A percentile compares a stretch with the other conserved stretches of the same genome.
phyloP scores from a whole-genome alignment of 2,113 vertebrate genomes.

The Alethe diademata region DNA sequence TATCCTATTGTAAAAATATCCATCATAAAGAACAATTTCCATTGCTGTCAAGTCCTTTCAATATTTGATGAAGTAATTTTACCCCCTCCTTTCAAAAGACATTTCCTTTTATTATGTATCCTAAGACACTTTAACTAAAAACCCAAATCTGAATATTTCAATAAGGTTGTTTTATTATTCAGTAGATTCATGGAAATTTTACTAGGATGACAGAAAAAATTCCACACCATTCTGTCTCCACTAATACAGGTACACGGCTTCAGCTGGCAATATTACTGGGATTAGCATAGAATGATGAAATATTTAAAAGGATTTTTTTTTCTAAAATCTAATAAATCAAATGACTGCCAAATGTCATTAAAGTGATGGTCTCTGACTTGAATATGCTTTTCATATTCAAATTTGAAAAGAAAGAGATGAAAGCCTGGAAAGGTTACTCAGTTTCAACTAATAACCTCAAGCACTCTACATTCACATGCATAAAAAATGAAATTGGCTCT shows the following conservation, averaged over 20 bases:
- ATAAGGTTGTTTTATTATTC: constrained; percentile 98
- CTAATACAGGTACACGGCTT: constrained; percentile 92
- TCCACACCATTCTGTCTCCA: constrained; percentile 87
- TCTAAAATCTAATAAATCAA: constrained; percentile 99
- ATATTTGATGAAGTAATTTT: constrained; percentile 85
- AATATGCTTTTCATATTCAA: constrained; percentile 99
- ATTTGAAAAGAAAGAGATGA: constrained; percentile 90
- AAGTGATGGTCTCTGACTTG: constrained; percentile 96
- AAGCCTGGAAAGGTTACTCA: constrained; percentile 91
- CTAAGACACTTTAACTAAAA: constrained; percentile 96
- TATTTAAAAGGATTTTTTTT: constrained; percentile 96
- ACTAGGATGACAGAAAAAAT: constrained; percentile 87
- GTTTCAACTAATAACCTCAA: constrained; percentile 91
- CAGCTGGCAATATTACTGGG: constrained; percentile 98
- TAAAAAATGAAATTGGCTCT: constrained; percentile 81
- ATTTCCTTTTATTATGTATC: constrained; percentile 95
- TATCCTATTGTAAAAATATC: constrained; percentile 65
- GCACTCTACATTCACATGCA: constrained; percentile 81
- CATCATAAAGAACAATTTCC: constrained; percentile 72
- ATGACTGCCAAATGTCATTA: constrained; percentile 99
- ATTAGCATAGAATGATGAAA: constrained; percentile 99
- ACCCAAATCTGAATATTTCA: constrained; percentile 99
- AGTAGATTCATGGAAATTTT: constrained; percentile 96
- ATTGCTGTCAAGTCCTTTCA: constrained; percentile 75
- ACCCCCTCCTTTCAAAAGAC: constrained; percentile 82